Conservation (phyloP, 2,113 vertebrate species). For the Corydoras sp. region DNA sequence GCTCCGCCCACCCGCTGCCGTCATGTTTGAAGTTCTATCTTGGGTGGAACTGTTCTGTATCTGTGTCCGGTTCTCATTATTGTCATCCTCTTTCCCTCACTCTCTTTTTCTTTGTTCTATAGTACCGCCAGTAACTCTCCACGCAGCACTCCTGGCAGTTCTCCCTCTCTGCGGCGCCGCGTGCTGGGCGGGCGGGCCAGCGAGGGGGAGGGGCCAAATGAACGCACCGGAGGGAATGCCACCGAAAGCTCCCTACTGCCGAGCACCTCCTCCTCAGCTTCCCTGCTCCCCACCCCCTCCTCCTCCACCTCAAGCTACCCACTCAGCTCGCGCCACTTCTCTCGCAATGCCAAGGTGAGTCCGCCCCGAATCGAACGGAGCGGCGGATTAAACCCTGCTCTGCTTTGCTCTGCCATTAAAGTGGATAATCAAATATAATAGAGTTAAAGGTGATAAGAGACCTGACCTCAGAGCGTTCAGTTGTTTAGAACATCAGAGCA, state of each 20-base stretch:
- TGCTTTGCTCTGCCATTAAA: no score
- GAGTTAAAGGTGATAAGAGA: background rate
- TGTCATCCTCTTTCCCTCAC: background rate
- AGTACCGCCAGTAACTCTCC: slow-evolving; percentile 84
- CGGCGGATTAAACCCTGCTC: no score
- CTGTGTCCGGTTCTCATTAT: background rate
- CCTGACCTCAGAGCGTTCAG: no score
- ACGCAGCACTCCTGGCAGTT: slow-evolving; percentile 82
- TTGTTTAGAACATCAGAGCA: no score
- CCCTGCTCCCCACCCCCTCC: slow-evolving; percentile 64
- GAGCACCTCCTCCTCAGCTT: slow-evolving; percentile 67
- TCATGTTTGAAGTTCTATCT: no score
- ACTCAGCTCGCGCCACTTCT: slow-evolving; percentile 74
- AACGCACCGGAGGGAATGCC: slow-evolving; percentile 56
- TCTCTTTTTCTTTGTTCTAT: slow-evolving; percentile 27
- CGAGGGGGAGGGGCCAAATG: slow-evolving; percentile 63
- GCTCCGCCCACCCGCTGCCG: no score
- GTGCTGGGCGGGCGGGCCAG: slow-evolving; percentile 69
- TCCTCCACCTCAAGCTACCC: slow-evolving; percentile 74
- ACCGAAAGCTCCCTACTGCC: slow-evolving; percentile 66
- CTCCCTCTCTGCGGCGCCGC: slow-evolving; percentile 77
- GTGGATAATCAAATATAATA: no score
- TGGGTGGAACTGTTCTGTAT: background rate
- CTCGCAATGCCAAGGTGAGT: slow-evolving; percentile 81
- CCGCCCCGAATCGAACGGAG: no score